A percentile compares a stretch with the other conserved stretches of the same genome.
Conservation (phyloP, 2,888 invertebrate species). For the Odontomyia ornata region DNA sequence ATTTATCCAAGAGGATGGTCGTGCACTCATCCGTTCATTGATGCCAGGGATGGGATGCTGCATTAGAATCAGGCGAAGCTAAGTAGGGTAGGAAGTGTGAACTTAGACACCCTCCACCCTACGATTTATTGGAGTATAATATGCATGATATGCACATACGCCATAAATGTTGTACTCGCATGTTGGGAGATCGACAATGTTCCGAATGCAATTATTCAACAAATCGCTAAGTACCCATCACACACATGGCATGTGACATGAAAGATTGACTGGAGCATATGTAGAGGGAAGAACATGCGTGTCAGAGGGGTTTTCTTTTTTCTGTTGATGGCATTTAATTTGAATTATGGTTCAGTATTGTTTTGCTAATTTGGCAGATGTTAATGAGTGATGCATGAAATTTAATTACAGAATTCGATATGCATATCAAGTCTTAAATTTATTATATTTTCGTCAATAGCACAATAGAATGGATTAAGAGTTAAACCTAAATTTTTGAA, state of each 20-base stretch:
- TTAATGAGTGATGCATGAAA: too few relatives aligned
- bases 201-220: slow-evolving; percentile 31
- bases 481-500: too few relatives aligned
- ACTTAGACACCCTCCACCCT: background rate
- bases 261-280: background rate
- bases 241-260: slow-evolving; percentile 21
- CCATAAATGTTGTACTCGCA: background rate
- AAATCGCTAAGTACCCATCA: slow-evolving; percentile 27
- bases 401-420: too few relatives aligned
- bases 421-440: too few relatives aligned
- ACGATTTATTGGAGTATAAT: slow-evolving; percentile 12
- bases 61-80: background rate
- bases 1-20: slow-evolving; percentile 27
- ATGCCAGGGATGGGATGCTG: background rate
- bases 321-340: too few relatives aligned
- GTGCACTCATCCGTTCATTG: background rate
- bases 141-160: background rate
- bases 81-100: slow-evolving; percentile 17
- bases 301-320: background rate
- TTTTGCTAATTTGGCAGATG: too few relatives aligned
- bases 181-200: background rate
- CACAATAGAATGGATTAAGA: too few relatives aligned
- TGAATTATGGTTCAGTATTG: too few relatives aligned
- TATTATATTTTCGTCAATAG: too few relatives aligned
- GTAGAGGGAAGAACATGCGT: background rate